Conservation (phyloP, 1,140 invertebrate genomes). For the Aricia agestis region DNA sequence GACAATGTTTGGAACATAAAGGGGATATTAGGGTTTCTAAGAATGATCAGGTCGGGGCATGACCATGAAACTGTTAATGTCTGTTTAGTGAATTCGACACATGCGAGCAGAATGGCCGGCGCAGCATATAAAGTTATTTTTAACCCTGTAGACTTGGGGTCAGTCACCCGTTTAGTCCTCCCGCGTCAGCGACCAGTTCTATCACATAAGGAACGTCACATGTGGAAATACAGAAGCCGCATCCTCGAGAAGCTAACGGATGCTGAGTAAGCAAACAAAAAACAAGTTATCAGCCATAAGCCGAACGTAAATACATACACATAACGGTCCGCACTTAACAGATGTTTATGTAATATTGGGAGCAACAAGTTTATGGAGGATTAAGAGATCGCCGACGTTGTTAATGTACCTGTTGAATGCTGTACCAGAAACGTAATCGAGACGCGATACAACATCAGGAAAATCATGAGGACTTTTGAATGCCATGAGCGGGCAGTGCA, state of each 20-base stretch:
- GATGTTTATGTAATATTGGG: constrained; percentile 3
- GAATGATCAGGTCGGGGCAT: constrained; percentile 67
- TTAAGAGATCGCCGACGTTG: background rate
- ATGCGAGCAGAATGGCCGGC: constrained; percentile 71
- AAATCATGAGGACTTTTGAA: background rate
- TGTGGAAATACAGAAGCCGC: constrained; percentile 64
- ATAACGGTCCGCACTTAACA: constrained; percentile 1
- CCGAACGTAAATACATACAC: constrained; percentile 2
- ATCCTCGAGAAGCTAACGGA: constrained; percentile 36
- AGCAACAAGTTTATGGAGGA: constrained; percentile 1
- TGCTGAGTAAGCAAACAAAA: constrained; percentile 32
- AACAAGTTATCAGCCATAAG: constrained; percentile 20
- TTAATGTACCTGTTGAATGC: background rate
- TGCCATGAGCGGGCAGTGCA: background rate
- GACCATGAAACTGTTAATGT: constrained; percentile 73
- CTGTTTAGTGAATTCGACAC: constrained; percentile 74
- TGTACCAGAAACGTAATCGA: background rate
- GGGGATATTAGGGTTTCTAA: constrained; percentile 37
- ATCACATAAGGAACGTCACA: constrained; percentile 62
- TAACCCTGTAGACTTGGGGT: constrained; percentile 69
- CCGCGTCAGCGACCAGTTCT: constrained; percentile 59
- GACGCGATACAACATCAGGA: background rate
- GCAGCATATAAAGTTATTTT: constrained; percentile 66
- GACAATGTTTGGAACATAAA: constrained; percentile 5
- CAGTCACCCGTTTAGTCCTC: constrained; percentile 66